A percentile compares a stretch with the other conserved stretches of the same genome.
These are phyloP conservation scores for Barypeithes pellucidus DNA, from an alignment of 2,888 invertebrate genomes.

Conservation along the genomic window DNA sequence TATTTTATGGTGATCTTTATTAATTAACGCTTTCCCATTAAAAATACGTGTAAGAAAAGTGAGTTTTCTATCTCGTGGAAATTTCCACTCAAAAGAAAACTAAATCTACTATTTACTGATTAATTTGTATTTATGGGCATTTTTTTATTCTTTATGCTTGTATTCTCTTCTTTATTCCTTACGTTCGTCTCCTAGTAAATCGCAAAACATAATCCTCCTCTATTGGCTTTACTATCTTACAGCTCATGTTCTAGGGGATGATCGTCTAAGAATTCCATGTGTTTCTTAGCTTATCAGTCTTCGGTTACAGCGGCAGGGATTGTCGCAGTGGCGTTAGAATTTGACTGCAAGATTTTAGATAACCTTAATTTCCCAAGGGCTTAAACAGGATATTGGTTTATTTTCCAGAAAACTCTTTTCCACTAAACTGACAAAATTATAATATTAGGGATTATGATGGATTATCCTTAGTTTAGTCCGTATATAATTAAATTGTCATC, in stretches of 20 bases:
- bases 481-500: neutral
- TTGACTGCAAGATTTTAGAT: constrained; percentile 3
- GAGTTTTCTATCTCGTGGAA: too few species aligned
- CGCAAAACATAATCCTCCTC: neutral
- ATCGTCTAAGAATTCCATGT: neutral
- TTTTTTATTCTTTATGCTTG: too few species aligned
- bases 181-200: too few species aligned
- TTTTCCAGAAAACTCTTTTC: neutral
- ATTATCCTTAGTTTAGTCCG: neutral
- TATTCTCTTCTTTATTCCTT: too few species aligned
- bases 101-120: too few species aligned
- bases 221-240: constrained; percentile 8
- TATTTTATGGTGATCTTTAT: too few species aligned
- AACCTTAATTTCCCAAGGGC: constrained; percentile 9
- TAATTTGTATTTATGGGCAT: too few species aligned
- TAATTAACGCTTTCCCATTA: too few species aligned
- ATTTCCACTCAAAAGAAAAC: too few species aligned
- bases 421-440: neutral
- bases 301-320: neutral
- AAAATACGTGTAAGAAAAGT: too few species aligned
- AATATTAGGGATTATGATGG: neutral
- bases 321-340: neutral
- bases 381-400: neutral
- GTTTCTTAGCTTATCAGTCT: constrained; percentile 1
- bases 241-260: neutral